Evolutionary conservation across 2,113 vertebrate species (phyloP).

Genomic region (Halichoeres trimaculatus): DNA sequence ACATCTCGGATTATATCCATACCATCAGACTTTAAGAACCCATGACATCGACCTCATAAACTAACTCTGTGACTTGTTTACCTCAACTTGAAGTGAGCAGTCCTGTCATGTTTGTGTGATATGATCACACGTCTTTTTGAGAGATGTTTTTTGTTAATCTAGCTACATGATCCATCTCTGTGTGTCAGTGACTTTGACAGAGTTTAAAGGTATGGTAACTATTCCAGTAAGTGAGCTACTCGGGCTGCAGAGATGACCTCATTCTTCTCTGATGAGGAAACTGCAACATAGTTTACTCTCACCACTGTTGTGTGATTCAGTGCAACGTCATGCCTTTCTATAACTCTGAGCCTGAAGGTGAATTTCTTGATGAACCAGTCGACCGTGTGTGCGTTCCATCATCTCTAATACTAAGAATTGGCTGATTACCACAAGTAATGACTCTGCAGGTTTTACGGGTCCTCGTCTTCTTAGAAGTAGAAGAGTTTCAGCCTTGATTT

Average conservation of each 20-base stretch:
- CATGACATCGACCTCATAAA: no score
- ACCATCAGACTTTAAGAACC: neutral
- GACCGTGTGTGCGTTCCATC: neutral
- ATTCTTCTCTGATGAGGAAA: neutral
- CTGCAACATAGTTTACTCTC: neutral
- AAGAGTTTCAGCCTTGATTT: neutral
- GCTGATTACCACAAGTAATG: neutral
- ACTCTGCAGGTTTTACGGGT: neutral
- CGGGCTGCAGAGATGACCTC: neutral
- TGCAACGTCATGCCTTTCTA: neutral
- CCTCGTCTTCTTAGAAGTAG: neutral
- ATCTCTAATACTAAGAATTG: conserved; percentile 13
- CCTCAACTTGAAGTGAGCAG: neutral
- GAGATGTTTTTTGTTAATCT: neutral
- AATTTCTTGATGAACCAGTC: conserved; percentile 18
- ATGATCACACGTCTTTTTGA: neutral
- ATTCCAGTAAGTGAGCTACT: conserved; percentile 14
- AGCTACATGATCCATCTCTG: neutral
- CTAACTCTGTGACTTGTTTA: no score
- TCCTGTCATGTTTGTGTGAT: neutral
- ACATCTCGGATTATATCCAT: no score
- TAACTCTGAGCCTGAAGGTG: neutral
- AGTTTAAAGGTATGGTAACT: conserved; percentile 11
- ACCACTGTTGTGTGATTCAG: no score
- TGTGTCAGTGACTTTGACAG: neutral